Conservation (phyloP, 2,888 invertebrate genomes). For the Cantharis rustica region DNA sequence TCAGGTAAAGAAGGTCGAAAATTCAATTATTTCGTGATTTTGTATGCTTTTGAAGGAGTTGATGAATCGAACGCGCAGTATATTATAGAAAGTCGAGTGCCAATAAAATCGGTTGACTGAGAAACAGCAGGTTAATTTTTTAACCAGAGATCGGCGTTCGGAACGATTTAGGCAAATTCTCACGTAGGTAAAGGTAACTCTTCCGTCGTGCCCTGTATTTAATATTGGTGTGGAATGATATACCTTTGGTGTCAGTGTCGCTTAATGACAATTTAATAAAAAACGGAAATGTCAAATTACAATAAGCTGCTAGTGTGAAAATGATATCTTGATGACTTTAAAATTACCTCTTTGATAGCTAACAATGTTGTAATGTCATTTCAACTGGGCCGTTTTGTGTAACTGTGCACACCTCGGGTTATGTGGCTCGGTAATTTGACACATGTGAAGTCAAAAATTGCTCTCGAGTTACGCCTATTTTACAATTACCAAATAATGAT, state of each 20-base stretch:
- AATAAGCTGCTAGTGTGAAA: constrained; percentile 54
- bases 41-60: constrained; percentile 16
- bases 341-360: constrained; percentile 45
- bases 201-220: neutral
- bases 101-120: neutral
- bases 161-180: constrained; percentile 1
- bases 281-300: constrained; percentile 56
- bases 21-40: constrained; percentile 31
- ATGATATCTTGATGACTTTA: constrained; percentile 55
- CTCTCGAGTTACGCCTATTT: constrained; percentile 34
- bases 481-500: constrained; percentile 41
- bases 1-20: constrained; percentile 30
- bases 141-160: neutral
- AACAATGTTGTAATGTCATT: constrained; percentile 28
- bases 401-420: constrained; percentile 27
- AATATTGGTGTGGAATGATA: neutral
- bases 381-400: constrained; percentile 29
- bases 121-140: neutral
- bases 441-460: constrained; percentile 30
- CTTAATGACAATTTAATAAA: constrained; percentile 54
- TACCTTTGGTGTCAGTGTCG: constrained; percentile 25
- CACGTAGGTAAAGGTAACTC: neutral
- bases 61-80: neutral
- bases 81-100: neutral
- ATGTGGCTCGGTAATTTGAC: constrained; percentile 31